Base-by-base conservation (phyloP, 2,113 vertebrate species). In the Excalfactoria chinensis region DNA sequence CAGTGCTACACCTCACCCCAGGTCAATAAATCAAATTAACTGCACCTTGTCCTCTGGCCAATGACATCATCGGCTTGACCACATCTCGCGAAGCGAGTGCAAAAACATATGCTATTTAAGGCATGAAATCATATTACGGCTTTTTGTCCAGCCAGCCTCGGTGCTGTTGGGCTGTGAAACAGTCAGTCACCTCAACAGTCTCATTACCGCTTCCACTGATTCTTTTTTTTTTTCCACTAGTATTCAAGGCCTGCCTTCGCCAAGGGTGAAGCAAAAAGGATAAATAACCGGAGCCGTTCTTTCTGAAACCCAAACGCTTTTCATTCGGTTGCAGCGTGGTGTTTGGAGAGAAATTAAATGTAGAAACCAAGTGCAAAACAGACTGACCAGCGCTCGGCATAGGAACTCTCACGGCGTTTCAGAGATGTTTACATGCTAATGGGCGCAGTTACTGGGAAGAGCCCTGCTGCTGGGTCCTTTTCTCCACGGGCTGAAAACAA, bases 1-100 rank as follows among this genome's bases (percentile, higher is more conserved):
- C 97, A 95, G 93, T 95, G 97, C 96, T 97, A 96, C 95, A 98
- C 97, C 97, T 97, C 96, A 97, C 96, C 97, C 96, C 95, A 94
- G 95, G 94, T 97, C 97, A 98, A 98, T 98, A 98, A 98, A 98
- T 98, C 98, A 98, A 97, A 98, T 97, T 97, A 98, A 98, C 97
- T 97, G 97, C 97, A 97, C 97, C 97, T 97, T 98, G 96, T 98
- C 98, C 97, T 97, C 97, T 97, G 95, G 96, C 94, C 97, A 97
- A 92, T 98, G 97, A 98, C 97, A 98, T 98, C 98, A 98, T 96
- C 95, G 86, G 97, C 95, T 97, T 98, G 97, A 98, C 97, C 96
- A 97, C 96, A 97, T 98, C 97, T 98, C 94, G 93, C 93, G 89
- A 96, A 96, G 83, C 51, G 44, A 96, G 96, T 97, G 89, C 94